These are phyloP conservation scores for Scrobipalpa atriplicella DNA, from an alignment of 2,888 invertebrate genomes.

Conservation along the genomic window DNA sequence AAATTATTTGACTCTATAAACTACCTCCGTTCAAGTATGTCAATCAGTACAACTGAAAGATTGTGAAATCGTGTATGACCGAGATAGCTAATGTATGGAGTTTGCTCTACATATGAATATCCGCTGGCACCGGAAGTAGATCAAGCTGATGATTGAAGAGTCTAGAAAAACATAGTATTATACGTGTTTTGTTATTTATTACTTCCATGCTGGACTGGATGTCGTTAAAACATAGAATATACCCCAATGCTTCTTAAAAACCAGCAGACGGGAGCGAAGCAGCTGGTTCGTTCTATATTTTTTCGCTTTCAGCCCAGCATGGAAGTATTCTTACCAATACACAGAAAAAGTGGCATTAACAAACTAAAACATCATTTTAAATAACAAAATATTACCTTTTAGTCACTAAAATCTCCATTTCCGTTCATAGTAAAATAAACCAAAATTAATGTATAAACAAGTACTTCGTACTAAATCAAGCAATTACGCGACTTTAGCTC, in stretches of 20 bases:
- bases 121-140: not conserved
- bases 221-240: no score
- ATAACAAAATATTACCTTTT: not conserved
- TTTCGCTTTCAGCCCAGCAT: no score
- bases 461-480: not conserved
- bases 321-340: no score
- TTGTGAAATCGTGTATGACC: not conserved
- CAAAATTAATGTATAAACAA: not conserved
- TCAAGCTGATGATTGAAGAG: conserved; percentile 4
- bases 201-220: no score
- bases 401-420: not conserved
- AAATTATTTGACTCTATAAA: not conserved
- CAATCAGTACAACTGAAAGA: not conserved
- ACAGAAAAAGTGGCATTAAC: not conserved
- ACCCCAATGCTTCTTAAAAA: no score
- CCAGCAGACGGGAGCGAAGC: no score
- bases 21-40: not conserved
- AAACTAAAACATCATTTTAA: not conserved
- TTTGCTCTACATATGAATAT: conserved; percentile 3
- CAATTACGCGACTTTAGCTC: not conserved
- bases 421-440: not conserved
- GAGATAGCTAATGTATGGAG: not conserved
- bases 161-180: not conserved
- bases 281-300: no score
- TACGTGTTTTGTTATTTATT: no score